Percentiles rank a stretch among this genome's conserved stretches.
These are phyloP conservation scores for Trematocara stigmaticum DNA, from an alignment of 2,113 vertebrate genomes.

Conservation along the genomic window DNA sequence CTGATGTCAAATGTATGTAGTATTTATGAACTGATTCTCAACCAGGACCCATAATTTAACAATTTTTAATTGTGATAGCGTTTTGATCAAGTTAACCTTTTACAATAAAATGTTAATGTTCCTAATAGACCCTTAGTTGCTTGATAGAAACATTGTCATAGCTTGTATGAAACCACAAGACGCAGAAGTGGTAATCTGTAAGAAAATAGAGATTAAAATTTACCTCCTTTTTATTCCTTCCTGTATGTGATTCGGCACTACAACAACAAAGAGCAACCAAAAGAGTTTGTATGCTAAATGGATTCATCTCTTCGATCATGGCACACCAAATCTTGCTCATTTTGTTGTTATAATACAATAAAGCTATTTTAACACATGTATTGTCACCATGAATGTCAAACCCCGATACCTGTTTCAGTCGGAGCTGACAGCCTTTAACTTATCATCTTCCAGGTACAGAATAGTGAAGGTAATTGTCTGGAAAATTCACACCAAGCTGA, in stretches of 20 bases:
- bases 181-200: neutral
- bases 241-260: neutral
- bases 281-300: constrained; percentile 15
- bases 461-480: neutral
- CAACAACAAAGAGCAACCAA: constrained; percentile 3
- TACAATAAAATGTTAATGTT: neutral
- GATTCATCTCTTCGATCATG: constrained; percentile 4
- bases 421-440: neutral
- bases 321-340: constrained; percentile 1
- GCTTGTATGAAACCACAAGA: neutral
- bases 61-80: neutral
- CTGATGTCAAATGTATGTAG: neutral
- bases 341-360: neutral
- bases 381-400: neutral
- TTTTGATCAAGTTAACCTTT: neutral
- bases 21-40: neutral
- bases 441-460: neutral
- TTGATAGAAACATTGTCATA: neutral
- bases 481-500: neutral
- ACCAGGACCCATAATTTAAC: neutral
- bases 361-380: neutral
- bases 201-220: neutral
- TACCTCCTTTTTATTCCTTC: neutral
- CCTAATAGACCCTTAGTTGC: neutral
- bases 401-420: neutral